Percentiles rank a stretch among this genome's conserved stretches.
Conservation (phyloP, 1,140 invertebrate genomes). For the Pachyrhynchus sulphureomaculatus region DNA sequence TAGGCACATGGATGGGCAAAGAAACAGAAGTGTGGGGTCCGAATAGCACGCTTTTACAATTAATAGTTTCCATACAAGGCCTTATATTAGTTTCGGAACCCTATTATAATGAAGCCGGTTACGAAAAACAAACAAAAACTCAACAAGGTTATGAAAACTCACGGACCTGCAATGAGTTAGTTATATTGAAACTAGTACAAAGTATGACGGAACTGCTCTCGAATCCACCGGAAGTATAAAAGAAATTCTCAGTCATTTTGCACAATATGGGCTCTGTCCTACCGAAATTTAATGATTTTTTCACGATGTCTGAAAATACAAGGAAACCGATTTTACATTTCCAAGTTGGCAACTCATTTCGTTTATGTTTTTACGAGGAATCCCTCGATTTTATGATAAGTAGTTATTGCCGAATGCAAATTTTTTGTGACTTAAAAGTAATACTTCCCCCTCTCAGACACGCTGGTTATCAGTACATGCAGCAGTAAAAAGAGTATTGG, state of each 20-base stretch:
- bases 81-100: slow-evolving; percentile 90
- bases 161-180: slow-evolving; percentile 97
- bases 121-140: slow-evolving; percentile 87
- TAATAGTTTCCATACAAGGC: slow-evolving; percentile 93
- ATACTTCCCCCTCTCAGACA: too few species aligned
- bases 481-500: too few species aligned
- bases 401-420: too few species aligned
- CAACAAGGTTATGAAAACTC: slow-evolving; percentile 89
- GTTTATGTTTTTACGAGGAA: too few species aligned
- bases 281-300: too few species aligned
- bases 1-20: slow-evolving; percentile 91
- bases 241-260: slow-evolving; percentile 76
- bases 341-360: too few species aligned
- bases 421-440: too few species aligned
- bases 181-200: slow-evolving; percentile 85
- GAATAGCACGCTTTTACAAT: slow-evolving; percentile 81
- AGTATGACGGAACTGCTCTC: slow-evolving; percentile 79
- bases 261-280: slow-evolving; percentile 40
- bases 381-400: too few species aligned
- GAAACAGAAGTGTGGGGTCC: slow-evolving; percentile 86
- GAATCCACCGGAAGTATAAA: slow-evolving; percentile 74
- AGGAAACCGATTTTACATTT: too few species aligned
- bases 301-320: too few species aligned
- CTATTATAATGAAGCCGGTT: slow-evolving; percentile 96
- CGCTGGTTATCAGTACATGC: too few species aligned